Evolutionary conservation across 2,888 invertebrate genomes (phyloP).

Genomic region (Lasioglossum figueresi): DNA sequence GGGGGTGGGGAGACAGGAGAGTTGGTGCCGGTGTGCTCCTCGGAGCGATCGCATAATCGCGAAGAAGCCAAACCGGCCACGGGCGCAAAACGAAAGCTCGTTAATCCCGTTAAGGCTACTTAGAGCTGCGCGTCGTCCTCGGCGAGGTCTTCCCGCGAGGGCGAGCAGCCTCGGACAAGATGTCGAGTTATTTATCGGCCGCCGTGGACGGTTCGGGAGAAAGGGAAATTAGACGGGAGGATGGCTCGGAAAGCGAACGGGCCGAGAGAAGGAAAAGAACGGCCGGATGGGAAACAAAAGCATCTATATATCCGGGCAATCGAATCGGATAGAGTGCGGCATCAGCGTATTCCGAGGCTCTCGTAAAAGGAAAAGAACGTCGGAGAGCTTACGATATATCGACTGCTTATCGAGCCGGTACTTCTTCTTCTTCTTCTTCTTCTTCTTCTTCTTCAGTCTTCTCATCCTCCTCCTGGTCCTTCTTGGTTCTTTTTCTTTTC

Average conservation of each 20-base stretch:
- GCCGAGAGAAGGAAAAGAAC: background rate
- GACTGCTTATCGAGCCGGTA: constrained; percentile 76
- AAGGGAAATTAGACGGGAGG: constrained; percentile 18
- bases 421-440: constrained; percentile 37
- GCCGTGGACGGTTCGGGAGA: background rate
- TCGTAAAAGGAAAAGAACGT: constrained; percentile 57
- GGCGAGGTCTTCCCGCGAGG: constrained; percentile 54
- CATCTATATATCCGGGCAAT: constrained; percentile 62
- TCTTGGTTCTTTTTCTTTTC: constrained; percentile 5
- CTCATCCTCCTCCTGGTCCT: background rate
- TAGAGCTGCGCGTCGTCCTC: constrained; percentile 52
- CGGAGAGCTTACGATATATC: constrained; percentile 72
- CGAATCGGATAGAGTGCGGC: constrained; percentile 73
- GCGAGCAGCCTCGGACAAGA: constrained; percentile 13
- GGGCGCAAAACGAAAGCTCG: constrained; percentile 37
- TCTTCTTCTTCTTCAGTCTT: constrained; percentile 15
- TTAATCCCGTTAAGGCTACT: constrained; percentile 61
- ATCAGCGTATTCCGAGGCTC: constrained; percentile 74
- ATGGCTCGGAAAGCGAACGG: constrained; percentile 4
- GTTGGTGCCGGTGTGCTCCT: background rate
- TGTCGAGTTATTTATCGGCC: constrained; percentile 52
- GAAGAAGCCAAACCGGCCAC: constrained; percentile 49
- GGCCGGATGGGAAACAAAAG: constrained; percentile 62
- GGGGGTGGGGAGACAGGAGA: background rate
- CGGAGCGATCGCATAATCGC: constrained; percentile 44